These are phyloP conservation scores for Lasius fuliginosus DNA, from an alignment of 2,888 invertebrate species.

Conservation along the genomic window DNA sequence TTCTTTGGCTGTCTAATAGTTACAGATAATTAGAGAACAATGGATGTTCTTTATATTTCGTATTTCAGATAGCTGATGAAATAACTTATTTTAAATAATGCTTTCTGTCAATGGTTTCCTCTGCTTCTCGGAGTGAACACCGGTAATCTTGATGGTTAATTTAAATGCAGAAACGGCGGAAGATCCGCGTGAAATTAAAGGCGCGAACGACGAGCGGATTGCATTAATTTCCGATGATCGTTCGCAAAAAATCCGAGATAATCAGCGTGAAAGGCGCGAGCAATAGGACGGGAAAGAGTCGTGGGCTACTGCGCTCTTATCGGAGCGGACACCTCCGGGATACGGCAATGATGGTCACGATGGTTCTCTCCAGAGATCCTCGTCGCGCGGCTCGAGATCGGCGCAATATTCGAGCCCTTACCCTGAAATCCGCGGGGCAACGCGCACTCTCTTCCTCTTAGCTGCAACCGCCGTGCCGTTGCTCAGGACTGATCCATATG, in stretches of 20 bases:
- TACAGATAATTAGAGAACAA: constrained; percentile 5
- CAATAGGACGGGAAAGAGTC: constrained; percentile 37
- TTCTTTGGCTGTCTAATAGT: neutral
- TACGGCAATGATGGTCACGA: constrained; percentile 46
- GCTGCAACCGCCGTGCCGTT: constrained; percentile 69
- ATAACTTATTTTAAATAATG: neutral
- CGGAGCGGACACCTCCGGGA: constrained; percentile 56
- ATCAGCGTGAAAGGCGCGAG: constrained; percentile 30
- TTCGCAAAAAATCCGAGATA: constrained; percentile 31
- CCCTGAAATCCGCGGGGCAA: constrained; percentile 64
- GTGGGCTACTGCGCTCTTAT: constrained; percentile 51
- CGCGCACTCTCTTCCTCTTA: constrained; percentile 69
- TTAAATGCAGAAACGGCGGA: constrained; percentile 13
- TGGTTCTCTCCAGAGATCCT: constrained; percentile 62
- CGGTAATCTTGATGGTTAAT: constrained; percentile 13
- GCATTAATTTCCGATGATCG: constrained; percentile 41
- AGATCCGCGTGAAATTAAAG: constrained; percentile 28
- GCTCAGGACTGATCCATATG: constrained; percentile 85
- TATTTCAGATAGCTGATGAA: neutral
- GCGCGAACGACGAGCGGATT: neutral
- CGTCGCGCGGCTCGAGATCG: constrained; percentile 51
- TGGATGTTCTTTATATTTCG: neutral
- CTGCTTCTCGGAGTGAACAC: neutral
- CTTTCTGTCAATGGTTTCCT: neutral
- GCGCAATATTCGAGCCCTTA: constrained; percentile 77